These are phyloP conservation scores for Sinodicranocentrus sp. DNA, from an alignment of 2,888 invertebrate genomes.

Conservation along the genomic window DNA sequence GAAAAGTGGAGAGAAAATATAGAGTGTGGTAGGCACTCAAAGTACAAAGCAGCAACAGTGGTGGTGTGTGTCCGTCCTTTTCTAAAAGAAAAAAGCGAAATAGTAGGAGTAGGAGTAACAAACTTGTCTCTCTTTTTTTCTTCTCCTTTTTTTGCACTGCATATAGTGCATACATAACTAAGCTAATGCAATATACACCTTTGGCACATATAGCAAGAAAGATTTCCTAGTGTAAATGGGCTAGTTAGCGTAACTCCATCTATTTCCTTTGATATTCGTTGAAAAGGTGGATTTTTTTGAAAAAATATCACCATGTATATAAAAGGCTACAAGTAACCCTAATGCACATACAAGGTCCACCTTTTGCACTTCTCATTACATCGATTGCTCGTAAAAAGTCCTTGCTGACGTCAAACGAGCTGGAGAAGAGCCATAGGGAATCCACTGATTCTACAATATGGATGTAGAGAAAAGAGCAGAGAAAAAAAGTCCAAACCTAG, in stretches of 20 bases:
- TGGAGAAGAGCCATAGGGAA: constrained; percentile 66
- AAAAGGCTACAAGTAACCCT: no score
- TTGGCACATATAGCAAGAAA: no score
- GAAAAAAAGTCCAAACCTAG: constrained; percentile 19
- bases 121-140: constrained; percentile 15
- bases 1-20: background rate
- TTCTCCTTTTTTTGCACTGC: constrained; percentile 10
- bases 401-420: constrained; percentile 71
- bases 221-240: constrained; percentile 7
- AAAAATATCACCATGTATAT: no score
- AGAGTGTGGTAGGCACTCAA: constrained; percentile 1
- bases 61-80: background rate
- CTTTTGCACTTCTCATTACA: constrained; percentile 72
- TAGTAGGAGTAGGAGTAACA: constrained; percentile 45
- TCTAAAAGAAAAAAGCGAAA: background rate
- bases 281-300: no score
- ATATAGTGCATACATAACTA: constrained; percentile 29
- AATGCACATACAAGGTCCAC: constrained; percentile 53
- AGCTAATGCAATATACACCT: background rate
- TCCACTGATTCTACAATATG: constrained; percentile 51
- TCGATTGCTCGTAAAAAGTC: constrained; percentile 74
- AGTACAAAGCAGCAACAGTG: constrained; percentile 12
- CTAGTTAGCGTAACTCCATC: constrained; percentile 27
- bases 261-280: no score
- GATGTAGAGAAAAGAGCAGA: constrained; percentile 25